phyloP scores from a whole-genome alignment of 2,797 vertebrate genomes.

The Mus minutoides region DNA sequence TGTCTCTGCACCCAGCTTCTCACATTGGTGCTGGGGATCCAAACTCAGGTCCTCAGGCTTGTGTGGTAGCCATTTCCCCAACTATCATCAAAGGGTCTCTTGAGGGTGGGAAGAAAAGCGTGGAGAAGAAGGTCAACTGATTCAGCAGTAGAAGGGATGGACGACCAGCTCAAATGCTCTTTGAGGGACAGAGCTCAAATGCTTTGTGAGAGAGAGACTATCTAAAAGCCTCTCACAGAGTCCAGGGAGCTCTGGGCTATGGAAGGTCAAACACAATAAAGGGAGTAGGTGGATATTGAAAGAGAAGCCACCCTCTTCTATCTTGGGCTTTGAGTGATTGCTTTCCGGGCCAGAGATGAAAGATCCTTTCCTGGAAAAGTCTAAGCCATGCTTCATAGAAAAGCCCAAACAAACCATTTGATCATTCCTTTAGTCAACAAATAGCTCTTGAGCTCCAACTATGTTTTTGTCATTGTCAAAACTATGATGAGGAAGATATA shows the following conservation, averaged over 20 bases:
- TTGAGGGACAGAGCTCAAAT: background rate
- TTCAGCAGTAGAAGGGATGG: background rate
- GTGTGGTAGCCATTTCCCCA: background rate
- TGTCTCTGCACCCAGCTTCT: background rate
- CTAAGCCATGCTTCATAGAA: background rate
- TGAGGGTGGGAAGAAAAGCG: background rate
- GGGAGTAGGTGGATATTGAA: background rate
- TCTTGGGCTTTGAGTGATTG: background rate
- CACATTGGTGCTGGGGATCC: background rate
- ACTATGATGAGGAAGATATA: background rate
- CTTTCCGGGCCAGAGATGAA: background rate
- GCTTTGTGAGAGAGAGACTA: background rate
- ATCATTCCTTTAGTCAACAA: background rate
- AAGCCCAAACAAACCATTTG: background rate
- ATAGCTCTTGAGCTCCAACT: background rate
- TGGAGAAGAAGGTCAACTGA: too few species aligned
- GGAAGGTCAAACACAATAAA: background rate
- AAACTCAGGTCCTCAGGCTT: background rate
- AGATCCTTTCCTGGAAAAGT: constrained; percentile 27
- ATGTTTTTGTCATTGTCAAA: background rate
- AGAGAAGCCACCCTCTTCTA: background rate
- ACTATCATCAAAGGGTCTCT: background rate
- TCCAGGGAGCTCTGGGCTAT: background rate
- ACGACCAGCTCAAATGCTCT: background rate
- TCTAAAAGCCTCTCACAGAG: background rate